Evolutionary conservation across 2,113 vertebrate genomes (phyloP).

Genomic region (Labrus mixtus): DNA sequence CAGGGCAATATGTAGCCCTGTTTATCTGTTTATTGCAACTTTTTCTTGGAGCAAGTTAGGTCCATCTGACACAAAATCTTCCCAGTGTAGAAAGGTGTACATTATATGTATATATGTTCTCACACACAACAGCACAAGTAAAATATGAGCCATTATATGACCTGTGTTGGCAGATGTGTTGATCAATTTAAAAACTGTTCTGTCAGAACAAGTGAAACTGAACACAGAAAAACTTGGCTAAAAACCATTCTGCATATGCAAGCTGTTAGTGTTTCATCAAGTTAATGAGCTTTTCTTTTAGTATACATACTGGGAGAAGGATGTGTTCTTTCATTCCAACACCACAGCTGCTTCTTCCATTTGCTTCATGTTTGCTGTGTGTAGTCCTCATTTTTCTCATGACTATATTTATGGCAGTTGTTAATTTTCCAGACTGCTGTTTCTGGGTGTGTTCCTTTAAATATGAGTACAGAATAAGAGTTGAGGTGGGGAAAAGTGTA

Average conservation of each 20-base stretch:
- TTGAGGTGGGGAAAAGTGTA: constrained; percentile 61
- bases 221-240: not conserved
- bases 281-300: constrained; percentile 19
- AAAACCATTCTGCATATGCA: not conserved
- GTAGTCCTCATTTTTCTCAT: constrained; percentile 30
- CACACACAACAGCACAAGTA: too few species aligned
- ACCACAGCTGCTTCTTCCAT: constrained; percentile 39
- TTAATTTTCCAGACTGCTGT: constrained; percentile 58
- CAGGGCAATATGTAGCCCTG: constrained; percentile 45
- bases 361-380: constrained; percentile 1
- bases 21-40: constrained; percentile 64
- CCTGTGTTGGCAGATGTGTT: not conserved
- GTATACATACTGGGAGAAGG: constrained; percentile 5
- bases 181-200: not conserved
- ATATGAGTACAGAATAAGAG: constrained; percentile 53
- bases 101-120: too few species aligned
- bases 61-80: constrained; percentile 39
- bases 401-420: constrained; percentile 46
- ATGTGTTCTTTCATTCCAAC: constrained; percentile 24
- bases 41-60: constrained; percentile 44
- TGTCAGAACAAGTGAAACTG: not conserved
- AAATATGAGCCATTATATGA: too few species aligned
- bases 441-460: constrained; percentile 66
- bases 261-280: constrained; percentile 23
- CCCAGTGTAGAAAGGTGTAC: not conserved